Evolutionary conservation across 92 coral and sea anemone genomes (phyloP), one percentile per base, ranked within the genome.

Genomic region (Meandrina meandrites): DNA sequence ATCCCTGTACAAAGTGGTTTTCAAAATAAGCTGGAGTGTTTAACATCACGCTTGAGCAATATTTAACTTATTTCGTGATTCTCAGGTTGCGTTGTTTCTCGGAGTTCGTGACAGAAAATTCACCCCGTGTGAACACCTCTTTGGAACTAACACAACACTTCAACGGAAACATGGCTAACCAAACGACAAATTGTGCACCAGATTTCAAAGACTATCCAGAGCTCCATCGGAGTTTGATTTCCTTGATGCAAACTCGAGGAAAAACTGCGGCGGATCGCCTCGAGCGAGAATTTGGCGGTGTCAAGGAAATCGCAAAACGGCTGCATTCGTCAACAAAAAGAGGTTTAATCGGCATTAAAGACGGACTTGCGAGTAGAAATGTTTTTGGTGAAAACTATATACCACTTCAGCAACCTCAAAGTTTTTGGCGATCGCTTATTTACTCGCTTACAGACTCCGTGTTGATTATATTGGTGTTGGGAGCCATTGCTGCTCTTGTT

Each of bases 291-390:
- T 86, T 89, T 84, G 94, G 94, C 5, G 96, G 98, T 27, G 85
- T 93, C 7, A 84, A 89, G 60, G 93, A 79, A 34, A 82, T 95
- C 42, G 91, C 88, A 4, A 91, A 81, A 17, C 83, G 79, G 21
- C 86, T 95, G 35, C 96, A 95, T 64, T 91, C 98, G 22, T 95
- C 98, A 19, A 93, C 92, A 8, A 87, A 82, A 80, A 94, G 93
- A 67, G 98, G 98, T 19, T 28, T 95, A 36, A 74, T 95, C 77
- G 96, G 92, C 27, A 84, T 91, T 31, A 36, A 91, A 45, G 92
- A 93, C 8, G 96, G 92, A 18, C 92, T 93, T 22, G 18, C 34
- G n/a, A 85, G 68, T 37, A 92, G 96, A 36, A n/a, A 79, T 47
- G 83, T 62, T 34, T 95, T 91, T 76, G 98, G 98, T 15, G 51